Base-by-base conservation (phyloP, 1,140 invertebrate species). In the Steinernema khuongi region DNA sequence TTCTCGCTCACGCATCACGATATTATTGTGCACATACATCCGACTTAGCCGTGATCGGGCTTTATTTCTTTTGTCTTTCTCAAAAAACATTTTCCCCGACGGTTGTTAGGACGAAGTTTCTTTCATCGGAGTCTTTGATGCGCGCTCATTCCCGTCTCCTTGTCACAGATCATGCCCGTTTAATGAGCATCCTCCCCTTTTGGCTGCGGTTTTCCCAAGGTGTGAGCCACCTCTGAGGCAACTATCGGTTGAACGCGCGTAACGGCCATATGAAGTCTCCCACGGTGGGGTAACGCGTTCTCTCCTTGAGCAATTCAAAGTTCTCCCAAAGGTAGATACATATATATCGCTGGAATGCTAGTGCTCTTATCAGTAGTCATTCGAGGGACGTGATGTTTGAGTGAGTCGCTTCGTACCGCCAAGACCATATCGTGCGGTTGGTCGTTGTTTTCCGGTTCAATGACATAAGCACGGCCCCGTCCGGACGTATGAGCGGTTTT, bases 391-490 rank as follows among this genome's bases (percentile, higher is more conserved):
- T n/a, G 26, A 26, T 60, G 50, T 60, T 60, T 14, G 19, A 60
- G 50, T 26, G 50, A 14, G 4, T 60, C 50, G 50, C 50, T n/a
- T 60, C 14, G 50, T 60, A 60, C 50, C 50, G 14, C 2, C 14
- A 60, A n/a, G 50, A 60, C 50, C 14, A 60, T 60, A 60, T 22
- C 14, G 26, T 22, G 50, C 50, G 50, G 14, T 11, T 60, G 50
- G 50, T 60, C 22, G 50, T 60, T 60, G 50, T 60, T 60, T 60
- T 60, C 26, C 50, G 50, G 22, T 60, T 60, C 50, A 26, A 7
- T 2, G 22, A 14, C 22, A 17, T 60, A 60, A 60, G 11, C 22
- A 14, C 50, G 50, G n/a, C n/a, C n/a, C n/a, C n/a, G n/a, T n/a
- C 50, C 26, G 50, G 50, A 60, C 50, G 50, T 22, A 4, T 22